Percentiles rank a stretch among this genome's conserved stretches.
These are phyloP conservation scores for Apaloderma vittatum DNA, from an alignment of 2,113 vertebrate genomes.

Conservation along the genomic window DNA sequence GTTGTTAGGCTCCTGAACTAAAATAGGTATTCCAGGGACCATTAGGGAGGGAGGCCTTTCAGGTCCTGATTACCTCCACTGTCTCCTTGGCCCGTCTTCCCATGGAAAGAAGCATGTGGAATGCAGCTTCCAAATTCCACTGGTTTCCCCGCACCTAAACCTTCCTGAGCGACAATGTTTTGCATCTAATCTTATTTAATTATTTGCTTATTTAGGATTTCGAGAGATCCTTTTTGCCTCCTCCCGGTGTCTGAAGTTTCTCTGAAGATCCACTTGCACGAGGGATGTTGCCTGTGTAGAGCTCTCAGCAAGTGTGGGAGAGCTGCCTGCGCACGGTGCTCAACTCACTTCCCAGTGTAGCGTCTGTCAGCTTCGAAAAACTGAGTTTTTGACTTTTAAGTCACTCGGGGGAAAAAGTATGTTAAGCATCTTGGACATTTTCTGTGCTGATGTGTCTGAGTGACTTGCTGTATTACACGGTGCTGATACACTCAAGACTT, in stretches of 20 bases:
- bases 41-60: conserved; percentile 73
- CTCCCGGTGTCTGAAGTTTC: background rate
- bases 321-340: background rate
- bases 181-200: background rate
- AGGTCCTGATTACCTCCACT: conserved; percentile 1
- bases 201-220: background rate
- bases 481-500: background rate
- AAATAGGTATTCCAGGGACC: conserved; percentile 59
- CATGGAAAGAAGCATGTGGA: background rate
- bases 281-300: background rate
- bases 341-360: background rate
- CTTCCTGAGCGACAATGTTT: background rate
- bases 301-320: background rate
- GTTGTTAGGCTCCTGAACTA: conserved; percentile 61
- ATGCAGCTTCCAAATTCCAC: background rate
- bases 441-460: background rate
- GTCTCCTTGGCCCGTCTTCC: background rate
- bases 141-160: background rate
- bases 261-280: background rate
- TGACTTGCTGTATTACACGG: background rate
- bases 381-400: background rate
- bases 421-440: background rate
- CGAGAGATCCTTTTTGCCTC: background rate
- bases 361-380: background rate
- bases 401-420: background rate